These are phyloP conservation scores for Regulus satrapa DNA, from an alignment of 2,113 vertebrate species.

Conservation along the genomic window DNA sequence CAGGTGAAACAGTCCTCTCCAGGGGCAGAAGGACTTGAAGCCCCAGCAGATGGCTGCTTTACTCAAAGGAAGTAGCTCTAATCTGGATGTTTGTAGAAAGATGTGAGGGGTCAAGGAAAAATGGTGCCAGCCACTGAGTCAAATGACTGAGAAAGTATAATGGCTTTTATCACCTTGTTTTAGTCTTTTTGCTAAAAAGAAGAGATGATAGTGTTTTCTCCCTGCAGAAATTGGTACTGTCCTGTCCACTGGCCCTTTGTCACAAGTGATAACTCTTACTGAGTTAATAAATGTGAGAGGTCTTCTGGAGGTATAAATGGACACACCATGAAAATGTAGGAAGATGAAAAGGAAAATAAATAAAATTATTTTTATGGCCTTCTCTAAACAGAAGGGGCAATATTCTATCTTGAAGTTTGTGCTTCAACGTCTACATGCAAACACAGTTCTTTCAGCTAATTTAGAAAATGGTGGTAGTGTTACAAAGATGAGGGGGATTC, in stretches of 20 bases:
- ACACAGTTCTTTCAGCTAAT: background rate
- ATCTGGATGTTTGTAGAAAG: background rate
- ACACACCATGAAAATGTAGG: background rate
- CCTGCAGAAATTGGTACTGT: background rate
- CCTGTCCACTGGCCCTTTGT: background rate
- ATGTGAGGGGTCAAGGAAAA: background rate
- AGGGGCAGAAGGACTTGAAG: background rate
- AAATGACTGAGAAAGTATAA: background rate
- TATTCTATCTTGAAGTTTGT: background rate
- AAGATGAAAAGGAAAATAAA: background rate
- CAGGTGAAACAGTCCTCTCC: background rate
- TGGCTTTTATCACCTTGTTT: background rate
- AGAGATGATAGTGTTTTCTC: background rate
- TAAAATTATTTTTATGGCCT: background rate
- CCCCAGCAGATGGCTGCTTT: background rate
- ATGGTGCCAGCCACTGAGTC: background rate
- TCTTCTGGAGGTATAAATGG: background rate
- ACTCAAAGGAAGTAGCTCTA: background rate
- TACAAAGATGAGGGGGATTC: rapidly evolving
- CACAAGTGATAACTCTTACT: background rate
- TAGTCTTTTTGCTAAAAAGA: background rate
- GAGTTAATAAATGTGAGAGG: background rate
- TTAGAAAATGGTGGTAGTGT: background rate
- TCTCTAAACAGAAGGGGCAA: background rate
- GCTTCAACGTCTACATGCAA: background rate